phyloP scores from a whole-genome alignment of 2,113 vertebrate genomes.

The Otus sunia region DNA sequence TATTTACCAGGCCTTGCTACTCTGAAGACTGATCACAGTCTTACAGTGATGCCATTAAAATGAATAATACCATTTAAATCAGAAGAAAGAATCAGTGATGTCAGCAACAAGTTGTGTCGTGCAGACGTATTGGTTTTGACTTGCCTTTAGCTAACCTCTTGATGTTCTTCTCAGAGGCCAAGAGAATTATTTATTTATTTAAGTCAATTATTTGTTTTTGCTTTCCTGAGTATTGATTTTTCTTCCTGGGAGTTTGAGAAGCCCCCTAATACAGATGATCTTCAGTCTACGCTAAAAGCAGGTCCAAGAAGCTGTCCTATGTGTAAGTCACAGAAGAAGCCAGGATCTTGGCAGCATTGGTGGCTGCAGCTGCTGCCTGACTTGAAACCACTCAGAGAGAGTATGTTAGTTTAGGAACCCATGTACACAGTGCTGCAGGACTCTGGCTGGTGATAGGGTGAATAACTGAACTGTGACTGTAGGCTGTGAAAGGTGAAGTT shows the following conservation, averaged over 20 bases:
- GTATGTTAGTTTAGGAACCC: not conserved
- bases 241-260: not conserved
- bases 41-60: not conserved
- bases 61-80: not conserved
- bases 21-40: not conserved
- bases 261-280: not conserved
- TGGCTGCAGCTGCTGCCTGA: not conserved
- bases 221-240: not conserved
- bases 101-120: not conserved
- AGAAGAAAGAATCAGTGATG: not conserved
- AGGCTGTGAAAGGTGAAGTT: not conserved
- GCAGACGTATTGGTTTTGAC: not conserved
- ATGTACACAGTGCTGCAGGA: fast-evolving
- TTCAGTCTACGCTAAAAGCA: not conserved
- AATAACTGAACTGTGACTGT: not conserved
- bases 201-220: not conserved
- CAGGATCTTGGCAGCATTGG: not conserved
- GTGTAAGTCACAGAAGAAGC: not conserved
- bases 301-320: not conserved
- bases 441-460: fast-evolving
- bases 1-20: not conserved
- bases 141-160: not conserved
- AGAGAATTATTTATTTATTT: not conserved
- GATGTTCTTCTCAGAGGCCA: not conserved
- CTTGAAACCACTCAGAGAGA: not conserved